Percentiles rank a stretch among this genome's conserved stretches.
phyloP scores from a whole-genome alignment of 2,888 invertebrate species.

The Eupithecia exiguata region DNA sequence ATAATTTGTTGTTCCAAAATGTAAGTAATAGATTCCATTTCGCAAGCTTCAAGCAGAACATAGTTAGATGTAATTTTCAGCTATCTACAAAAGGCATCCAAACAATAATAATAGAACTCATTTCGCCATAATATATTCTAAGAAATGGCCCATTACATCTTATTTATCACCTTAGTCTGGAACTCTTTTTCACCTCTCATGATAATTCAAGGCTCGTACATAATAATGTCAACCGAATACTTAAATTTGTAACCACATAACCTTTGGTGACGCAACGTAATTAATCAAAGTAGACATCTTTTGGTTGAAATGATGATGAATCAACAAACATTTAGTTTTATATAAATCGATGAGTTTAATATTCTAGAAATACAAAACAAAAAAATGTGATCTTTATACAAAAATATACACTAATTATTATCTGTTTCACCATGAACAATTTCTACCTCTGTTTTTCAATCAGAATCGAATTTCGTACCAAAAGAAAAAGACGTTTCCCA shows the following conservation, averaged over 20 bases:
- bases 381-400: too few relatives aligned
- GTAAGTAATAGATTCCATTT: background rate
- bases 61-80: background rate
- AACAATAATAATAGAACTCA: constrained; percentile 57
- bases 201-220: constrained; percentile 50
- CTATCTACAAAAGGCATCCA: constrained; percentile 35
- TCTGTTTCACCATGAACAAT: background rate
- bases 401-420: too few relatives aligned
- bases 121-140: constrained; percentile 68
- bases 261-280: background rate
- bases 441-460: background rate
- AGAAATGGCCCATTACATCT: constrained; percentile 71
- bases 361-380: background rate
- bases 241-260: constrained; percentile 34
- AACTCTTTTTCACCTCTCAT: constrained; percentile 62
- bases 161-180: constrained; percentile 68
- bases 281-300: background rate
- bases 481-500: constrained; percentile 1
- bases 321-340: background rate
- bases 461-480: background rate
- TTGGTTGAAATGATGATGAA: background rate
- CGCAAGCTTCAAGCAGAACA: background rate
- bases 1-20: background rate
- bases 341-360: background rate
- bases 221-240: constrained; percentile 54